Percentiles rank a stretch among this genome's conserved stretches.
phyloP scores from a whole-genome alignment of 2,888 invertebrate species.

The Amphipyra tragopoginis region DNA sequence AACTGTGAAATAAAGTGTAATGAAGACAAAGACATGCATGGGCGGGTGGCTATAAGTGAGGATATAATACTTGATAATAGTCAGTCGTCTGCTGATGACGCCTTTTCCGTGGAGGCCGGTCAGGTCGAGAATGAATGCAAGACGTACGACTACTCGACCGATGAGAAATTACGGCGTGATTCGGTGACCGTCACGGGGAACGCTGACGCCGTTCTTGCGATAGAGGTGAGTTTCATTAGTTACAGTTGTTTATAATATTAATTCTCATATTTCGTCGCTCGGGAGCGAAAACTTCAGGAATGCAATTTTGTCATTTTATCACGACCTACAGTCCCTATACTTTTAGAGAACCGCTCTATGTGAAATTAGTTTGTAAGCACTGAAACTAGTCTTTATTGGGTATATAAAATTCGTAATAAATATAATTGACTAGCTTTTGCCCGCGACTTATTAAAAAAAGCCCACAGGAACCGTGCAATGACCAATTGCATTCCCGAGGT shows the following conservation, averaged over 20 bases:
- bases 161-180: slow-evolving; percentile 79
- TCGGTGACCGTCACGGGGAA: slow-evolving; percentile 78
- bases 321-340: too few species aligned
- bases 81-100: slow-evolving; percentile 74
- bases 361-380: too few species aligned
- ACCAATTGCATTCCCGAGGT: too few species aligned
- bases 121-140: slow-evolving; percentile 74
- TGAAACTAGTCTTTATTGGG: too few species aligned
- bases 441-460: too few species aligned
- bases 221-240: slow-evolving; percentile 74
- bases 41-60: slow-evolving; percentile 68
- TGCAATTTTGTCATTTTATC: too few species aligned
- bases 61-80: slow-evolving; percentile 84
- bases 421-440: too few species aligned
- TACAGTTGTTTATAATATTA: neutral
- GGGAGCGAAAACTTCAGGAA: too few species aligned
- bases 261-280: too few species aligned
- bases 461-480: too few species aligned
- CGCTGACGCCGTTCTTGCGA: slow-evolving; percentile 83
- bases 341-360: too few species aligned
- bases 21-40: slow-evolving; percentile 69
- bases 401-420: too few species aligned
- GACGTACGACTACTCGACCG: slow-evolving; percentile 81
- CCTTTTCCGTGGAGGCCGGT: slow-evolving; percentile 39
- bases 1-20: slow-evolving; percentile 73